Percentiles rank a stretch among this genome's conserved stretches.
Conservation (phyloP, 2,113 vertebrate genomes). For the Eclectus roratus region DNA sequence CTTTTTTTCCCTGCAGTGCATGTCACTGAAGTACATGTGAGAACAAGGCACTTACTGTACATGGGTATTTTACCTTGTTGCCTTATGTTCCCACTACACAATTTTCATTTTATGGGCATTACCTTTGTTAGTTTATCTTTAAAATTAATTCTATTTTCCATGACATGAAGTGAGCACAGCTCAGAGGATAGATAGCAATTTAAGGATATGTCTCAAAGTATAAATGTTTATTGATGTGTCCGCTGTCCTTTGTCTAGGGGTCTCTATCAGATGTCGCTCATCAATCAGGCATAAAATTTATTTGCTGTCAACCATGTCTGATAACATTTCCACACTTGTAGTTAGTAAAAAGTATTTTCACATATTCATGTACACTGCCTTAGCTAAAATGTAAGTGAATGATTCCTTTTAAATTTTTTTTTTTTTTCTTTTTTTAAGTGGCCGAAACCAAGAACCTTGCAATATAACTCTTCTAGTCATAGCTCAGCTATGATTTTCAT, state of each 20-base stretch:
- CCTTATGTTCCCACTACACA: not conserved
- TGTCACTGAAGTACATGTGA: not conserved
- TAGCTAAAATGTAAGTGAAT: not conserved
- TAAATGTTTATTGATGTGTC: not conserved
- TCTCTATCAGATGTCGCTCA: not conserved
- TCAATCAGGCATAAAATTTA: not conserved
- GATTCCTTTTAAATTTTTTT: not conserved
- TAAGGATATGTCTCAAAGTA: not conserved
- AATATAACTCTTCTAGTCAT: not conserved
- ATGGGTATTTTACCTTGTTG: not conserved
- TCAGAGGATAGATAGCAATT: not conserved
- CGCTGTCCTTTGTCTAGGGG: not conserved
- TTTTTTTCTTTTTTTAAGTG: not conserved
- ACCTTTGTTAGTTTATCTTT: not conserved
- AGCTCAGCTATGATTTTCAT: not conserved
- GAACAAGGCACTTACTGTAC: not conserved
- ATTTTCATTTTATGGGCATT: not conserved
- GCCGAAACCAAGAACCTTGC: not conserved
- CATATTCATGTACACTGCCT: not conserved
- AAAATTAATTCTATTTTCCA: not conserved
- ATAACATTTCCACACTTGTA: not conserved
- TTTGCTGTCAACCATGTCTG: not conserved
- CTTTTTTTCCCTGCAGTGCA: not conserved
- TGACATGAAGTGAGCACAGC: not conserved
- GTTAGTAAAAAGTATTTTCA: not conserved